Evolutionary conservation across 2,797 vertebrate species (phyloP).

Genomic region (Darevskia mixta): DNA sequence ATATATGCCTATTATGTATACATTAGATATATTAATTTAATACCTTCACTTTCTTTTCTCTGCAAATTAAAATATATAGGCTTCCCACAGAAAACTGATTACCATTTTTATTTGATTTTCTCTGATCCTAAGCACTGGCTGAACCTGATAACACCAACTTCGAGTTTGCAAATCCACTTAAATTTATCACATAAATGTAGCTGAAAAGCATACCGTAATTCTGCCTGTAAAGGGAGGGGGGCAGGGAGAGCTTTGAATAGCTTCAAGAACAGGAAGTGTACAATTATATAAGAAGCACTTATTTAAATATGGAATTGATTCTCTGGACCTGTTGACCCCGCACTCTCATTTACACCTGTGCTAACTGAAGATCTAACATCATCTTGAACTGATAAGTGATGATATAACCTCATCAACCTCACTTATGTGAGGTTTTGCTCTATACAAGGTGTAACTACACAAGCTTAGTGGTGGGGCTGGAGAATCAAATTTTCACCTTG

Average conservation of each 20-base stretch:
- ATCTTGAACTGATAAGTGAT: slow-evolving; percentile 31
- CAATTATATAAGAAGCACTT: slow-evolving; percentile 21
- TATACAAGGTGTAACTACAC: slow-evolving; percentile 25
- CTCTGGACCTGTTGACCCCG: slow-evolving; percentile 1
- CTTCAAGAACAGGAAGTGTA: slow-evolving; percentile 13
- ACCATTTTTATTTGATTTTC: not conserved
- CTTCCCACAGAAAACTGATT: not conserved
- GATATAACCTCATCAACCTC: not conserved
- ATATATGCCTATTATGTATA: not conserved
- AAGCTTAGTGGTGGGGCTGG: not conserved
- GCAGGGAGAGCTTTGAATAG: slow-evolving; percentile 18
- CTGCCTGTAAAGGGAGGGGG: not conserved
- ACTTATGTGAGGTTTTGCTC: slow-evolving; percentile 30
- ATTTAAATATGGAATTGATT: slow-evolving; percentile 21
- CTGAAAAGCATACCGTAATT: slow-evolving; percentile 19
- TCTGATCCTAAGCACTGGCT: not conserved
- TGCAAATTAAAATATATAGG: not conserved
- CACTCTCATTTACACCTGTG: not conserved
- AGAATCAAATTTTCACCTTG: slow-evolving; percentile 39
- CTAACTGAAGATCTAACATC: slow-evolving; percentile 18
- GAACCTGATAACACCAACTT: not conserved
- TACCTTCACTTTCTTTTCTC: not conserved
- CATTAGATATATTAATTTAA: not conserved
- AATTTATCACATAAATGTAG: slow-evolving; percentile 14
- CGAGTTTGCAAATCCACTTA: not conserved